These are phyloP conservation scores for Bettongia penicillata DNA, from an alignment of 2,113 vertebrate genomes.

Conservation along the genomic window DNA sequence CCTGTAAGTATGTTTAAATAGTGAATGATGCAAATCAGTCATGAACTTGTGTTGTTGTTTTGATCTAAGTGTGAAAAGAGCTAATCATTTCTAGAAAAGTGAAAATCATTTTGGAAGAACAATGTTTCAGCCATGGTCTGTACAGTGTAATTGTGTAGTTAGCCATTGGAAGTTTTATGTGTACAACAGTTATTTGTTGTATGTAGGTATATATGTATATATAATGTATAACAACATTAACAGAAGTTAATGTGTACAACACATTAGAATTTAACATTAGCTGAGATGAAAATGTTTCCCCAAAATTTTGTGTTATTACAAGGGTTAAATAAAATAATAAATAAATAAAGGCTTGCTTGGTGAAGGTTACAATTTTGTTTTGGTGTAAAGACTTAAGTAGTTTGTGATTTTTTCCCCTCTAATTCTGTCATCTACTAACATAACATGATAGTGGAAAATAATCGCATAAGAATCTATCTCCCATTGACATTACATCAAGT, in stretches of 20 bases:
- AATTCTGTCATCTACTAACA: not conserved
- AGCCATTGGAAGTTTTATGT: not conserved
- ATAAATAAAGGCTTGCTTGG: not conserved
- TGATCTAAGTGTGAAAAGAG: not conserved
- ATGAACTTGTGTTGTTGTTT: not conserved
- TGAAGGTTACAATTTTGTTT: not conserved
- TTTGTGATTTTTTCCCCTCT: constrained; percentile 20
- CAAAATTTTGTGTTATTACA: not conserved
- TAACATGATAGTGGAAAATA: not conserved
- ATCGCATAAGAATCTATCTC: constrained; percentile 22
- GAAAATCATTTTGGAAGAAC: not conserved
- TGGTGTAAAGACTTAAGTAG: not conserved
- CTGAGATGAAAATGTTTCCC: not conserved
- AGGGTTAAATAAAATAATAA: not conserved
- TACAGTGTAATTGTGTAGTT: not conserved
- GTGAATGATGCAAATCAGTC: not conserved
- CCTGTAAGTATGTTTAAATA: not conserved
- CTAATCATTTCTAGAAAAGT: not conserved
- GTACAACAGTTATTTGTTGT: too few relatives aligned
- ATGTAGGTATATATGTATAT: too few relatives aligned
- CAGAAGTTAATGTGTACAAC: too few relatives aligned
- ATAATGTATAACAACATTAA: too few relatives aligned
- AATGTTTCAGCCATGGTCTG: not conserved
- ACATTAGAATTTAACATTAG: not conserved
- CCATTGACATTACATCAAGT: not conserved